Evolutionary conservation across 2,888 invertebrate species (phyloP).

Genomic region (Drosophila pullipes): DNA sequence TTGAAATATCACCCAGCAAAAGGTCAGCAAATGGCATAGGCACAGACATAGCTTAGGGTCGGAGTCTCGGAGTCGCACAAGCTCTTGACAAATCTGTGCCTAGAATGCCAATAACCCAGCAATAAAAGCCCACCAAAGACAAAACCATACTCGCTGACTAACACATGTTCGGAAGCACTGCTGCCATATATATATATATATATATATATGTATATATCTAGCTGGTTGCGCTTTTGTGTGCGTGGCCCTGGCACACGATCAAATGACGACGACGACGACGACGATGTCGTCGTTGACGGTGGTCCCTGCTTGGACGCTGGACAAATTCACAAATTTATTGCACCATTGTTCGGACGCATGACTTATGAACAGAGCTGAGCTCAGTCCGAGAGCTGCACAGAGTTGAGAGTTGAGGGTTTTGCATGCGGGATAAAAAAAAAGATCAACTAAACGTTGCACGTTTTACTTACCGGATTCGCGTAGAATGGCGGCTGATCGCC

Average conservation of each 20-base stretch:
- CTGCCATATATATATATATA: not conserved
- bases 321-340: conserved; percentile 81
- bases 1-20: conserved; percentile 71
- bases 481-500: conserved; percentile 95
- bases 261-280: conserved; percentile 60
- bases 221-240: conserved; percentile 18
- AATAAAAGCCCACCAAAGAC: conserved; percentile 11
- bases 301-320: conserved; percentile 67
- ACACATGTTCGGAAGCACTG: conserved; percentile 74
- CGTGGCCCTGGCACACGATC: conserved; percentile 72
- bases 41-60: conserved; percentile 25
- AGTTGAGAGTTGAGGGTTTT: conserved; percentile 6
- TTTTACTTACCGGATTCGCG: conserved; percentile 91
- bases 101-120: conserved; percentile 35
- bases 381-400: conserved; percentile 7
- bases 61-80: conserved; percentile 33
- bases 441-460: not conserved
- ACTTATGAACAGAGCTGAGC: conserved; percentile 66
- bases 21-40: conserved; percentile 61
- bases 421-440: not conserved
- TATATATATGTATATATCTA: not conserved
- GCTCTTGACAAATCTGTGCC: conserved; percentile 61
- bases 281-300: conserved; percentile 50
- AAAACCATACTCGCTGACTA: conserved; percentile 17
- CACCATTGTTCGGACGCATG: conserved; percentile 75